Base-by-base conservation (phyloP, 2,888 invertebrate genomes). In the Panorpa germanica region DNA sequence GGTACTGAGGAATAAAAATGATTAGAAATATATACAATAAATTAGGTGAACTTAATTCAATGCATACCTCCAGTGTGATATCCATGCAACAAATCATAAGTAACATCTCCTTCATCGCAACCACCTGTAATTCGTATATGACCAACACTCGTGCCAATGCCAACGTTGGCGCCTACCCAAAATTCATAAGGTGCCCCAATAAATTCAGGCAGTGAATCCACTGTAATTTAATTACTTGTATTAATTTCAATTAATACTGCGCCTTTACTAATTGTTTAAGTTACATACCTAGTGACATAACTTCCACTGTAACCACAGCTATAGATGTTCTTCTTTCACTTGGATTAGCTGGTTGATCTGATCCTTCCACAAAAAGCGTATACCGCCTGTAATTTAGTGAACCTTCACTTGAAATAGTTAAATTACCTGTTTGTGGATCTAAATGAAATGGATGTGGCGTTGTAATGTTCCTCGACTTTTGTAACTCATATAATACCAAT, bases 111-210 rank as follows among this genome's bases (percentile, higher is more conserved):
- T 28, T 63, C 67, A 31, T 73, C 70, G 41, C 72, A 65, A 4
- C 69, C 69, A 31, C 80, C 69, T 16, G 72, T 76, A 2, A 81
- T 68, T 36, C 77, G 63, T 28, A 86, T 74, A 54, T 85, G 85
- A 1, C 85, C 85, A 23, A 85, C 73, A 40, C 81, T 83, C 1
- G 82, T 80, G 6, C 85, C 85, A 36, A 85, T 63, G 1, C 74
- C 73, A 4, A 81, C 82, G 43, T 76, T 80, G n/a, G 71, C 71
- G 1, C 83, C 83, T 17, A 85, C 82, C 83, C 85, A 85, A 49
- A 86, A 85, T 45, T 83, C 82, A 42, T 83, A 86, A 0, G 85
- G 83, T 2, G 82, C 71, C 15, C 82, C 82, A 13, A 83, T 60
- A 40, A 85, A 85, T 44, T 76, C 78, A 3, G 83, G 81, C 19